Evolutionary conservation across 2,888 invertebrate species (phyloP).

Genomic region (Aphodius granarius): DNA sequence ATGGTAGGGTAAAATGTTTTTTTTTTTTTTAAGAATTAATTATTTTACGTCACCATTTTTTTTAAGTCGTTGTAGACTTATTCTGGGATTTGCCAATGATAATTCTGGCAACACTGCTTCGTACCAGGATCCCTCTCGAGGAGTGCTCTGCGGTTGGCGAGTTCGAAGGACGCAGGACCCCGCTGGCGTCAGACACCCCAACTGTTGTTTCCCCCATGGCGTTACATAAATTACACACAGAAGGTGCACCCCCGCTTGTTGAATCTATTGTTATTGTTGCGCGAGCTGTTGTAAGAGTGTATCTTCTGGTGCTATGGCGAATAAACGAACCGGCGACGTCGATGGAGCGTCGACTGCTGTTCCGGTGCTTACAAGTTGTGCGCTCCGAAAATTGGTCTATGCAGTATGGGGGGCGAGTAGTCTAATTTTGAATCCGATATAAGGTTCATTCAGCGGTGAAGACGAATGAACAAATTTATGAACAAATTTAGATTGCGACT

Average conservation of each 20-base stretch:
- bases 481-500: too few species aligned
- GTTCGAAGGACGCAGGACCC: conserved; percentile 11
- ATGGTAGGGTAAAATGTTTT: too few species aligned
- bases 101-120: too few species aligned
- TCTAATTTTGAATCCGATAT: too few species aligned
- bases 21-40: too few species aligned
- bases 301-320: background rate
- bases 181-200: conserved; percentile 21
- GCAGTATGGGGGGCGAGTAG: background rate
- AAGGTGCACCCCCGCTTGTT: conserved; percentile 27
- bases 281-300: background rate
- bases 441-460: too few species aligned
- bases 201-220: conserved; percentile 24
- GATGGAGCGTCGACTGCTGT: background rate
- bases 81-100: too few species aligned
- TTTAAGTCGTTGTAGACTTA: too few species aligned
- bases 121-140: background rate
- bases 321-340: background rate
- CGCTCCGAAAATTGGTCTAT: background rate
- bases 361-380: background rate
- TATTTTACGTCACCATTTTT: too few species aligned
- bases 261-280: conserved; percentile 28
- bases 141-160: conserved; percentile 27
- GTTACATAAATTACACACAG: conserved; percentile 28
- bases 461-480: too few species aligned